A percentile compares a stretch with the other conserved stretches of the same genome.
Evolutionary conservation across 2,888 invertebrate species (phyloP).

Genomic region (Plebejus anna): DNA sequence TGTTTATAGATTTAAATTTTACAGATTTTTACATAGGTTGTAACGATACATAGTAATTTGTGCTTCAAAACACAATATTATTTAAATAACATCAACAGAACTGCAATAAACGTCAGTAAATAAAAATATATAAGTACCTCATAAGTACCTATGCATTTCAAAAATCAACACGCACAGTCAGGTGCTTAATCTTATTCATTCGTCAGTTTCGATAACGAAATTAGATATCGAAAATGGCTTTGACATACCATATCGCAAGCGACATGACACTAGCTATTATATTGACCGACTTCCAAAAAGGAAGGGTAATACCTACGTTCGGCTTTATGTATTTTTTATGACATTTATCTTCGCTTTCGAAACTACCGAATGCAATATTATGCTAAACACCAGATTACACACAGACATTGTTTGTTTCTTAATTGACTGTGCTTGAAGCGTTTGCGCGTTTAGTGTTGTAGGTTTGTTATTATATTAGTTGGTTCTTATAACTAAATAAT

Average conservation of each 20-base stretch:
- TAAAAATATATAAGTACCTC: not conserved
- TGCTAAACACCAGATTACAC: too few species aligned
- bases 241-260: too few species aligned
- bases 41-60: constrained; percentile 41
- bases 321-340: too few species aligned
- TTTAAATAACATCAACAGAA: not conserved
- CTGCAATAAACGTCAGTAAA: not conserved
- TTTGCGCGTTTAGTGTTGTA: constrained; percentile 3
- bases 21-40: not conserved
- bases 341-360: not conserved
- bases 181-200: too few species aligned
- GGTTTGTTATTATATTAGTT: constrained; percentile 14
- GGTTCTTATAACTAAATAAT: constrained; percentile 55
- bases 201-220: too few species aligned
- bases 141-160: not conserved
- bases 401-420: not conserved
- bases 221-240: not conserved
- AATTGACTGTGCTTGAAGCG: not conserved
- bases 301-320: too few species aligned
- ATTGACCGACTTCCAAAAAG: too few species aligned
- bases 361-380: too few species aligned
- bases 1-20: not conserved
- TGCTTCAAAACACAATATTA: not conserved
- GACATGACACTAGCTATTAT: too few species aligned
- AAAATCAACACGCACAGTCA: not conserved